Conservation (phyloP, 23 tunicate genomes). For the Ciona savignyi region DNA sequence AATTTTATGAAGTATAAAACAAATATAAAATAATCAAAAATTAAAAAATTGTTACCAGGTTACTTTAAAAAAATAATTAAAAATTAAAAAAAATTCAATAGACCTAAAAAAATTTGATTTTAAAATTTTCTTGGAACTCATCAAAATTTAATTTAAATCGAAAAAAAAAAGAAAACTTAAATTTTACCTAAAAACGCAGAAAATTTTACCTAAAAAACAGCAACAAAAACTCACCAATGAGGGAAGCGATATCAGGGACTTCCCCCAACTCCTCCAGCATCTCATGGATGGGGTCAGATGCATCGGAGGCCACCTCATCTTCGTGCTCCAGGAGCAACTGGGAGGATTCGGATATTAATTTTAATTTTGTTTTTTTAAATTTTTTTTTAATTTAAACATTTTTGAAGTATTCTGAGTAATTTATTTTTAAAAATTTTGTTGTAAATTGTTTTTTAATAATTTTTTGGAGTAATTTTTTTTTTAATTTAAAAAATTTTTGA, state of each 20-base stretch:
- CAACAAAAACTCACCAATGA: constrained; percentile 43
- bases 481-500: background rate
- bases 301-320: constrained; percentile 88
- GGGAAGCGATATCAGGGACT: constrained; percentile 66
- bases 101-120: background rate
- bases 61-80: no score
- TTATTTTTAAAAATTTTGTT: background rate
- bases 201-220: background rate
- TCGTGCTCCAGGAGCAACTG: constrained; percentile 89
- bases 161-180: constrained; percentile 1
- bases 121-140: background rate
- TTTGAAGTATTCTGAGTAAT: no score
- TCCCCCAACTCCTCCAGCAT: constrained; percentile 84
- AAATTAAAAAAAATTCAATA: no score
- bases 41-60: no score
- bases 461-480: background rate
- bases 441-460: background rate
- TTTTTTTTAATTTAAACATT: no score
- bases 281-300: constrained; percentile 81
- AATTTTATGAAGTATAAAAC: background rate
- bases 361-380: no score
- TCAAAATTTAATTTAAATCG: background rate
- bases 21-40: no score
- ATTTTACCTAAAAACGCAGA: background rate
- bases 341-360: background rate